Evolutionary conservation across 53 echinoderm and acorn worm genomes (phyloP).

Genomic region (Crossaster papposus): DNA sequence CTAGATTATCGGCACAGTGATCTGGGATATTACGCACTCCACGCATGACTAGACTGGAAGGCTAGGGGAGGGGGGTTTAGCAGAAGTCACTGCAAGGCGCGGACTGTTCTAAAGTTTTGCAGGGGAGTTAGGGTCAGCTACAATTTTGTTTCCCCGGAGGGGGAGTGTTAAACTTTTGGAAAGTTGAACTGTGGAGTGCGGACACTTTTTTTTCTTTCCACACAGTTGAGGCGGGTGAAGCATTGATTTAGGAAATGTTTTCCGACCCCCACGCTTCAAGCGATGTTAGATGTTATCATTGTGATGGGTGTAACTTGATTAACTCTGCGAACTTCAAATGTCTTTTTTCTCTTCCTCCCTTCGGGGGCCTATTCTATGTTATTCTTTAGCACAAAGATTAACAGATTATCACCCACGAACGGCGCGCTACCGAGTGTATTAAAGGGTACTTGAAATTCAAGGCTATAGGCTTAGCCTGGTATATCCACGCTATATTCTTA

Average conservation of each 20-base stretch:
- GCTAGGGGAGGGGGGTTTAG: neutral
- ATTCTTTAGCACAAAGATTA: no score
- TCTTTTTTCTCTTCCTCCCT: no score
- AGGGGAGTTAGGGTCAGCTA: neutral
- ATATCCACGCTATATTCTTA: no score
- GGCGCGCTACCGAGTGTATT: no score
- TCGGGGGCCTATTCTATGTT: no score
- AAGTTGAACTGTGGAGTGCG: neutral
- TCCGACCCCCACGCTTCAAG: neutral
- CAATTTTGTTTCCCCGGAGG: neutral
- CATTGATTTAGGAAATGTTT: neutral
- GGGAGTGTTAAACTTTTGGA: neutral
- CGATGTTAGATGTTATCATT: neutral
- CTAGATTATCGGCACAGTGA: no score
- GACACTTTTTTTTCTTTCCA: neutral
- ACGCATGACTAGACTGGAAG: conserved; percentile 19
- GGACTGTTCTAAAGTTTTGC: conserved; percentile 52
- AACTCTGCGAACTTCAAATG: neutral
- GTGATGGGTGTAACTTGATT: neutral
- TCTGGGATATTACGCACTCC: neutral
- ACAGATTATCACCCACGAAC: no score
- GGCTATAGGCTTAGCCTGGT: no score
- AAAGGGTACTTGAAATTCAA: no score
- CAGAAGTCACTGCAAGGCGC: conserved; percentile 39
- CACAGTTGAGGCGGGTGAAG: neutral